phyloP scores from a whole-genome alignment of 1,140 invertebrate species.

The Popillia japonica region DNA sequence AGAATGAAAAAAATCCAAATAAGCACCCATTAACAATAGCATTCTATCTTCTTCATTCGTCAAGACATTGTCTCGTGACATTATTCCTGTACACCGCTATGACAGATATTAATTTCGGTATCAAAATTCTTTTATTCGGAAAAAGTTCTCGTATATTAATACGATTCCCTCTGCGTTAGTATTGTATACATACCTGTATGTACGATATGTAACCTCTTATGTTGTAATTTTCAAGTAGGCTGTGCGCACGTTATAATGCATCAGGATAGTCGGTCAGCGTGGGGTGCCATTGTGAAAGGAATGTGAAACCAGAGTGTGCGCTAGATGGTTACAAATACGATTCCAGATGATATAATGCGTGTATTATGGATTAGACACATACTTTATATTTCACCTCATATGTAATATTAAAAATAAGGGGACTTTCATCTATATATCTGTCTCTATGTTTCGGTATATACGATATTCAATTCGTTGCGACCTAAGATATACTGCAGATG shows the following conservation, averaged over 20 bases:
- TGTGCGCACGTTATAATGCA: slow-evolving; percentile 43
- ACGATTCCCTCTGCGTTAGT: not conserved
- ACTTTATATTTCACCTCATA: slow-evolving; percentile 45
- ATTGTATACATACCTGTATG: not conserved
- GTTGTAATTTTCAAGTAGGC: slow-evolving; percentile 40
- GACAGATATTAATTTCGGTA: slow-evolving; percentile 24
- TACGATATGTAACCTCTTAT: not conserved
- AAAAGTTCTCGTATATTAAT: slow-evolving; percentile 1
- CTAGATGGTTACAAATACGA: slow-evolving; percentile 54
- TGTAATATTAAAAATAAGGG: slow-evolving; percentile 36
- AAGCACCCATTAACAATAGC: not conserved
- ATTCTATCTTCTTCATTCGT: slow-evolving; percentile 26
- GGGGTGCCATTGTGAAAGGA: slow-evolving; percentile 48
- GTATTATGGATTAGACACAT: slow-evolving; percentile 45
- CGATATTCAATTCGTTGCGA: not conserved
- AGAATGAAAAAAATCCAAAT: not conserved
- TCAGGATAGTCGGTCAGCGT: slow-evolving; percentile 41
- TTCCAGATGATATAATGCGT: slow-evolving; percentile 55
- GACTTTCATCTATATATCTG: not conserved
- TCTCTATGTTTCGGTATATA: not conserved
- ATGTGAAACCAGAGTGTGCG: slow-evolving; percentile 54
- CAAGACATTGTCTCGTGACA: slow-evolving; percentile 19
- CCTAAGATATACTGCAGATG: slow-evolving; percentile 4
- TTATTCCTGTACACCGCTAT: not conserved
- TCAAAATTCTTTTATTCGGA: slow-evolving; percentile 19